Evolutionary conservation across 2,113 vertebrate genomes (phyloP), one percentile per base, ranked within the genome.

Genomic region (Hyaena hyaena): DNA sequence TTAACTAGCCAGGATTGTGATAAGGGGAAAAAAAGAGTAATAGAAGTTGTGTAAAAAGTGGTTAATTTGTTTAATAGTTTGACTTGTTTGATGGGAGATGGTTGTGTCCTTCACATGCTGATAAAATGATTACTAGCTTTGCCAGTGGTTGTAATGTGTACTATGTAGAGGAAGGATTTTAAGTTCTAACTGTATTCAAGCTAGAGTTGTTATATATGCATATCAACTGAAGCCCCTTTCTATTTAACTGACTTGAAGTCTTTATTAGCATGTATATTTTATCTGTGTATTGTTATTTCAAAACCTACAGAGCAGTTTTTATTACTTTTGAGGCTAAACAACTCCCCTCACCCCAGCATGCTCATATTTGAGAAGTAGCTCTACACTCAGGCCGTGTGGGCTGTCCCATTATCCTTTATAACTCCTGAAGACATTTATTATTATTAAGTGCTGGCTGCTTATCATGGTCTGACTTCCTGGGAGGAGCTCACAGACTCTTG

Each of bases 321-420:
- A 45, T 61, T 82, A 35, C 33, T 66, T 61, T 10, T 4, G 23
- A 45, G 63, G 26, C 9, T 58, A 4, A 45, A 4, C 53, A 71
- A 26, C 9, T 58, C 15, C 55, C 7, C 7, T 0, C 31, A 12
- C 14, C 4, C 17, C 26, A 68, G 11, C 28, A 71, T 26, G 28
- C 63, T 83, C 11, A 3, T 26, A 0, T 11, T 43, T n/a, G 21
- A 74, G 76, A 71, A 17, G 19, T 33, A 43, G 21, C 69, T 33
- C 1, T 5, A 0, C 23, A 33, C 39, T 61, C 5, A 28, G 28
- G 61, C 24, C 12, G 0, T 2, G 4, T 55, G 45, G 65, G 48
- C 63, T 31, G 43, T 1, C 17, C 19, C 3, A 4, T 43, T 15
- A 1, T 14, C 50, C 35, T 28, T 24, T 23, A 19, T 33, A 33